Evolutionary conservation across 2,888 invertebrate genomes (phyloP), one percentile per base, ranked within the genome.

Genomic region (Frankliniella fusca): DNA sequence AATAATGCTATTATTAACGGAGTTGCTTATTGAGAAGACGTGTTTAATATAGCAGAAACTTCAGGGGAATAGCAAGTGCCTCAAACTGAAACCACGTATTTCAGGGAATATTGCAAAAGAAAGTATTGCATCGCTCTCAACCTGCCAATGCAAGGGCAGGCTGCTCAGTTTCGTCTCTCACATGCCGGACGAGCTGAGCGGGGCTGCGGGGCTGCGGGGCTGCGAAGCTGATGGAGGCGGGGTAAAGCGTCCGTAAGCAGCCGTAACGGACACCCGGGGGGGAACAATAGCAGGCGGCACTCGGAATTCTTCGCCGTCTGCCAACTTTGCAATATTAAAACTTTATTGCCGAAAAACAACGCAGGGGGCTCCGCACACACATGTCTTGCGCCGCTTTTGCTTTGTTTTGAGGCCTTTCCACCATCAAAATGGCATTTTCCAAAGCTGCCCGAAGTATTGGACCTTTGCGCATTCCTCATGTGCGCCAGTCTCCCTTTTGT

Each of bases 271-370:
- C 70, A 76, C 70, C 70, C 70, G 70, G 23, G 23, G 70, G 70
- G 70, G 27, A 76, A 76, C 70, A 76, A 76, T 76, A 27, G 70
- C 70, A 27, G 70, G 70, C 70, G 70, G 70, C 70, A 76, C 70
- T 76, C 70, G 70, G 70, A 76, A 76, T 76, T 76, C 70, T 76
- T 27, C 70, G 70, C 70, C 70, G 70, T 76, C 70, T 76, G 70
- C 70, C 70, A 76, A 76, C 70, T 76, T 76, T 76, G 70, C 70
- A 76, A 76, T 76, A 76, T 76, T 76, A 76, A 76, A 76, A 76
- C 23, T 76, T 76, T 76, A 76, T 76, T 76, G 70, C 70, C 70
- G 70, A 76, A 76, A 76, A 76, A 76, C 70, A 76, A 76, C 70
- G 70, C 70, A 27, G 12, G 70, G 70, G 70, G 23, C 70, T 23